Evolutionary conservation across 2,888 invertebrate genomes (phyloP).

Genomic region (Eucera pruinosa): DNA sequence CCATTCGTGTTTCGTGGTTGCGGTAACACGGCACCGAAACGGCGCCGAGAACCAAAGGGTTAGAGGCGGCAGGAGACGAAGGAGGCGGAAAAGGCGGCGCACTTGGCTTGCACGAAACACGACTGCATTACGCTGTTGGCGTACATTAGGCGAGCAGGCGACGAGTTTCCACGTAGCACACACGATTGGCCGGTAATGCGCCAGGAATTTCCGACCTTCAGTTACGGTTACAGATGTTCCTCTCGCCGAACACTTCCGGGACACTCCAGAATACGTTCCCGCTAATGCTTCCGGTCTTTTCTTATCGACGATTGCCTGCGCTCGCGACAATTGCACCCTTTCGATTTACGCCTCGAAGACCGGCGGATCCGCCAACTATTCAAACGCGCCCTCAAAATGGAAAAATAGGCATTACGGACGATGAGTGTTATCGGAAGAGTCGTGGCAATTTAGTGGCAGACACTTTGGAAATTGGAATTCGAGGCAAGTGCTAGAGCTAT

Average conservation of each 20-base stretch:
- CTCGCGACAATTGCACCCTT: conserved; percentile 27
- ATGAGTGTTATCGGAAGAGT: background rate
- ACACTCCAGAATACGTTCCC: conserved; percentile 45
- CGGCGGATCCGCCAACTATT: background rate
- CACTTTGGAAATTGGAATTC: too few relatives aligned
- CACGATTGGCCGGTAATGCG: conserved; percentile 73
- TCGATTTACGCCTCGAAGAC: conserved; percentile 3
- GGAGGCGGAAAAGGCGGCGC: conserved; percentile 56
- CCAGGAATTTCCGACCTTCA: conserved; percentile 72
- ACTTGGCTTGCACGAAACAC: conserved; percentile 69
- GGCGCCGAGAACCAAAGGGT: conserved; percentile 8
- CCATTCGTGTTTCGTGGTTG: conserved; percentile 73
- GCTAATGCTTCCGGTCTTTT: conserved; percentile 58
- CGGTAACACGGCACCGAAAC: conserved; percentile 59
- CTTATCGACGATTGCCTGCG: conserved; percentile 57
- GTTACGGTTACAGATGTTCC: conserved; percentile 67
- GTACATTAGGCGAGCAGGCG: conserved; percentile 66
- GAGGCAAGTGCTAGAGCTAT: too few relatives aligned
- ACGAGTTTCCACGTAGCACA: conserved; percentile 63
- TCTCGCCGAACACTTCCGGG: conserved; percentile 60
- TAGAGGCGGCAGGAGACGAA: conserved; percentile 23
- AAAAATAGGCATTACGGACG: background rate
- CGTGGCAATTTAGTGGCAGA: too few relatives aligned
- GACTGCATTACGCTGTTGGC: conserved; percentile 66
- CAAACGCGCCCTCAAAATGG: background rate